Base-by-base conservation (phyloP, 2,888 invertebrate species). In the Protodeltote pygarga region DNA sequence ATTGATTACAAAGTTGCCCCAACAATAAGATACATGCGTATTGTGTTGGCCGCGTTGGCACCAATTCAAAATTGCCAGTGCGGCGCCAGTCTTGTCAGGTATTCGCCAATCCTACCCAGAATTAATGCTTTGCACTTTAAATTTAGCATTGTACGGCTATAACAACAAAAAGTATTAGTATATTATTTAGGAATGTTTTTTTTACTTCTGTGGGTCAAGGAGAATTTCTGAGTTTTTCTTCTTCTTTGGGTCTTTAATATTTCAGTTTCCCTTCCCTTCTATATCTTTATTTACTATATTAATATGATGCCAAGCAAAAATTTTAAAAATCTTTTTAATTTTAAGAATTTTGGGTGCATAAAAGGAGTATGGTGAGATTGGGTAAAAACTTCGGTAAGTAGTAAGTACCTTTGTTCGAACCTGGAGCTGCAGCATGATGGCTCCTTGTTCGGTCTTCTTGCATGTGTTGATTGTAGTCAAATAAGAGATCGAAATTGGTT, bases 31-130 rank as follows among this genome's bases (percentile, higher is more conserved):
- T 54, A 63, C 59, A 63, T 66, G 52, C 53, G 65, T 64, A 70
- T 63, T 54, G 57, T 59, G 29, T 41, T 49, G 44, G 48, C n/a
- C n/a, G 28, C 44, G 40, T 66, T 77, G 78, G 77, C 77, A 76
- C 57, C 45, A 63, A 66, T 67, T 77, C 77, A 73, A 72, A 74
- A 70, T 62, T 62, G 69, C 60, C 65, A 42, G 47, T 49, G 44
- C 39, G 76, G 78, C 75, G 75, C 75, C 75, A 66, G 59, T 32
- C 48, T 53, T 58, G 59, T 57, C 73, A 68, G 69, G 68, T 64
- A 61, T 47, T 48, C 38, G 65, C 68, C 69, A 65, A 55, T 35
- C 53, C 40, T 19, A 16, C 32, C 37, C 46, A 48, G 52, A 53
- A 65, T 69, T 55, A 64, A 69, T 66, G 58, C 38, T 33, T 41